Evolutionary conservation across 2,888 invertebrate genomes (phyloP), one percentile per base, ranked within the genome.

Genomic region (Leptothorax acervorum): DNA sequence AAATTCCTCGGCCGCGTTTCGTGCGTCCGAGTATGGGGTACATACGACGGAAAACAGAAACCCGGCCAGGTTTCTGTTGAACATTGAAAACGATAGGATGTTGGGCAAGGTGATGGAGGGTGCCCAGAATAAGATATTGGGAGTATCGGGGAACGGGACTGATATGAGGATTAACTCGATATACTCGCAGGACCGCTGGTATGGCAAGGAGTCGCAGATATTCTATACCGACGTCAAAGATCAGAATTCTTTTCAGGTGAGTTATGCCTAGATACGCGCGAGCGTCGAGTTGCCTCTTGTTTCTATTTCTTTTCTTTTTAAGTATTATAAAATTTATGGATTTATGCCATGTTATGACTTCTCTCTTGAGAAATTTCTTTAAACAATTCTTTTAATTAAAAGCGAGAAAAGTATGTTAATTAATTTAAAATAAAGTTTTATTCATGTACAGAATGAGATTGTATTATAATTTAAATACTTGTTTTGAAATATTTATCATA

Each of bases 91-190:
- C 89, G 90, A 92, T 70, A 91, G 88, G 53, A 89, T 92, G 84
- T 87, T 92, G 82, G 91, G 85, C 73, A 85, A 87, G 42, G 89
- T 90, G 70, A 87, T 91, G 68, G 89, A 87, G 8, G 60, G 5
- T 89, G 89, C 87, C 74, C 93, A 93, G 76, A 92, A 91, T 84
- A 91, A 92, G 86, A 88, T 92, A 39, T 86, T 93, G 65, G 90
- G 92, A 78, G 88, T 90, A 18, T 89, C 92, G 48, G 92, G 90
- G 71, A 91, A 88, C 78, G 85, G 88, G 5, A 82, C 87, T 1
- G 92, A 93, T 18, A 94, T 95, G 94, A 94, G 94, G 87, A 93
- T 94, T 83, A 94, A 95, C 86, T 94, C 94, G 35, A 94, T 95
- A 79, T 95, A 94, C 87, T 93, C 94, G 65, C 94, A 94, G 87